These are phyloP conservation scores for Phylloscopus trochilus DNA, from an alignment of 2,113 vertebrate species.

Conservation along the genomic window DNA sequence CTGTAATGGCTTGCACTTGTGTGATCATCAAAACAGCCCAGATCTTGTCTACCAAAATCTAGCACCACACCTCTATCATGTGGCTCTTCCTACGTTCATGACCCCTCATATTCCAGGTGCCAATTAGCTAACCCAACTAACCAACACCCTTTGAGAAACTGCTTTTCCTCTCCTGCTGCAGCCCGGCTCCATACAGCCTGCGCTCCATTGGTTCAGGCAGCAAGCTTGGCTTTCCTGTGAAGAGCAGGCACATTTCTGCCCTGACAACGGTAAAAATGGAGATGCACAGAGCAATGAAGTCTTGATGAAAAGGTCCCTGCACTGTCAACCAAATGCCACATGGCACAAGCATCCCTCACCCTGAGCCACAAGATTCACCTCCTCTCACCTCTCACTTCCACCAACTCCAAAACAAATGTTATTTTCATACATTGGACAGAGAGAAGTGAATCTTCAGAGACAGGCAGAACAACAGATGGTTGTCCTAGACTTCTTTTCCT, in stretches of 20 bases:
- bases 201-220: neutral
- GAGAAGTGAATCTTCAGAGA: neutral
- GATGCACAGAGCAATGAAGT: neutral
- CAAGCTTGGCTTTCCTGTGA: neutral
- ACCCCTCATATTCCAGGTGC: neutral
- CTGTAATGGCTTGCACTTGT: neutral
- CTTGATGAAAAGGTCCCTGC: neutral
- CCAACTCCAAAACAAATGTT: neutral
- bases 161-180: neutral
- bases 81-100: rapidly evolving
- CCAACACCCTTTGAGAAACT: neutral
- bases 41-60: neutral
- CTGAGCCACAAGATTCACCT: neutral
- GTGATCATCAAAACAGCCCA: neutral
- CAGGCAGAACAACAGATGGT: neutral
- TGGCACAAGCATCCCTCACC: neutral
- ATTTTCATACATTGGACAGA: neutral
- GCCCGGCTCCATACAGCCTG: neutral
- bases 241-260: neutral
- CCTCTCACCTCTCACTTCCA: neutral
- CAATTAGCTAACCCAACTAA: neutral
- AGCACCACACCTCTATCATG: neutral
- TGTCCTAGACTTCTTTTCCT: neutral
- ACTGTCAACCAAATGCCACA: neutral
- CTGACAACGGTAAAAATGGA: neutral